A percentile compares a stretch with the other conserved stretches of the same genome.
Evolutionary conservation across 2,888 invertebrate species (phyloP).

Genomic region (Apamea sordens): DNA sequence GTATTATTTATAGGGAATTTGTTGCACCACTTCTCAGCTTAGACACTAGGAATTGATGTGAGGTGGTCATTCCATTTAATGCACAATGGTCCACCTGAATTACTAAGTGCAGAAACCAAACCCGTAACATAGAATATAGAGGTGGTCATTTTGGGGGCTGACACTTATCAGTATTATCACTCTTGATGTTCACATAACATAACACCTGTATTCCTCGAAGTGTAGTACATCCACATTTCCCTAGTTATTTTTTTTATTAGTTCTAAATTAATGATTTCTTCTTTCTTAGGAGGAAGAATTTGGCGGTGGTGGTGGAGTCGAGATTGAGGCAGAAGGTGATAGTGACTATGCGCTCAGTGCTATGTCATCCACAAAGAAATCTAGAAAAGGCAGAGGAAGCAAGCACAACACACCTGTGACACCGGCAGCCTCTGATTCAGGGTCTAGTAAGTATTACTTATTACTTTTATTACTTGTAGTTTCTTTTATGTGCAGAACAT

Average conservation of each 20-base stretch:
- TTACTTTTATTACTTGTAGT: neutral
- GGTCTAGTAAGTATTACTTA: constrained; percentile 78
- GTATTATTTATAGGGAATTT: neutral
- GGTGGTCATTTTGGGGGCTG: neutral
- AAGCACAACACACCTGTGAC: constrained; percentile 87
- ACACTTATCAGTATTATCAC: too few species aligned
- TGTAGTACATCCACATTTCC: too few species aligned
- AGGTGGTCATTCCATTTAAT: neutral
- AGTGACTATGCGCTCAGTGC: constrained; percentile 93
- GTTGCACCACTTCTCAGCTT: neutral
- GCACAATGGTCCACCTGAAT: too few species aligned
- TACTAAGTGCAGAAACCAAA: too few species aligned
- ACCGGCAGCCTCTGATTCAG: constrained; percentile 84
- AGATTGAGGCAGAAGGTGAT: constrained; percentile 92
- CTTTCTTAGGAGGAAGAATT: constrained; percentile 94
- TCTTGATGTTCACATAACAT: neutral
- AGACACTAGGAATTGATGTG: neutral
- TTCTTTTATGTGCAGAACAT: neutral
- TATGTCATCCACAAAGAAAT: constrained; percentile 92
- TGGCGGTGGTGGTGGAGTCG: constrained; percentile 84
- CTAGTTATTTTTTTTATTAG: too few species aligned
- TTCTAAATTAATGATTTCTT: neutral
- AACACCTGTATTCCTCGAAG: too few species aligned
- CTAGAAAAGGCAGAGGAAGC: constrained; percentile 90
- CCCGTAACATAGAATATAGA: too few species aligned